Conservation (phyloP, 2,888 invertebrate genomes). For the Drosophila greeni region DNA sequence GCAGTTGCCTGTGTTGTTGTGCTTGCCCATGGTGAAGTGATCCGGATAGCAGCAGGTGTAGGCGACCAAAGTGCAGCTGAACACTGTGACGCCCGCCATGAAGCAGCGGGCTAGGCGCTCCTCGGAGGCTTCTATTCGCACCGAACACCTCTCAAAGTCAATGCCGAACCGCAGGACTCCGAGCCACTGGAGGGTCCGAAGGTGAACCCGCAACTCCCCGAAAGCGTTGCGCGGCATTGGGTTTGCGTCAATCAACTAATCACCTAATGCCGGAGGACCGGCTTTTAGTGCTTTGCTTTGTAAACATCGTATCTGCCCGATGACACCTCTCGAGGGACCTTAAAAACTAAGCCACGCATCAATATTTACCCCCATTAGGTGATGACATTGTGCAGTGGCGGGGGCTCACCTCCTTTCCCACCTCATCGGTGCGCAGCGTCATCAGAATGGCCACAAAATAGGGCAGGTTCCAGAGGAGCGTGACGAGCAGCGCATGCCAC, state of each 20-base stretch:
- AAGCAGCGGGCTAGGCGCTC: not conserved
- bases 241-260: conserved; percentile 6
- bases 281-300: not conserved
- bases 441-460: conserved; percentile 33
- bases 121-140: not conserved
- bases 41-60: conserved; percentile 4
- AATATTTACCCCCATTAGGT: conserved; percentile 15
- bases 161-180: conserved; percentile 17
- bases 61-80: not conserved
- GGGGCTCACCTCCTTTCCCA: conserved; percentile 52
- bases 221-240: conserved; percentile 25
- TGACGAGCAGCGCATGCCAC: not conserved
- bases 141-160: conserved; percentile 10
- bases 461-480: conserved; percentile 52
- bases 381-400: not conserved
- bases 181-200: conserved; percentile 6
- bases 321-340: not conserved
- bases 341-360: not conserved
- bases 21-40: conserved; percentile 17
- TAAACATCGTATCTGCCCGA: not conserved
- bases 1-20: conserved; percentile 24
- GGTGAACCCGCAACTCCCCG: conserved; percentile 17
- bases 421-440: conserved; percentile 44
- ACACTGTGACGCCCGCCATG: not conserved
- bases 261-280: not conserved